Conservation (phyloP, 2,888 invertebrate species). For the Caenorhabditis afra region DNA sequence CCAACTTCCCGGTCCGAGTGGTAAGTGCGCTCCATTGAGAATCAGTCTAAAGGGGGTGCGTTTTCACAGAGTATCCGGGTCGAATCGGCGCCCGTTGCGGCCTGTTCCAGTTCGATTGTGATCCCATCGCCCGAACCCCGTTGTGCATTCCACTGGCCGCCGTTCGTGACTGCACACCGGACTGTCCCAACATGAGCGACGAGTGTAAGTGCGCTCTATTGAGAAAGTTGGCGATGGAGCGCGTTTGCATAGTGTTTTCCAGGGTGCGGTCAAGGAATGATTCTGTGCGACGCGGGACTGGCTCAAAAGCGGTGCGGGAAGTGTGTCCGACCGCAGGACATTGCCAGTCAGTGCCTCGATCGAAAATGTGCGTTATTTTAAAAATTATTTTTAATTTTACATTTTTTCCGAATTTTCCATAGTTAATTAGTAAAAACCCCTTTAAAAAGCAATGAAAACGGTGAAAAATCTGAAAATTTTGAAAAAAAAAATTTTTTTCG, state of each 20-base stretch:
- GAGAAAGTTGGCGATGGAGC: not conserved
- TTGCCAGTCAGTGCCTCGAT: conserved; percentile 64
- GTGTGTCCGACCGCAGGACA: conserved; percentile 66
- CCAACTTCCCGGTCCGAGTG: conserved; percentile 40
- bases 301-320: conserved; percentile 68
- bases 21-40: not conserved
- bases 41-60: not conserved
- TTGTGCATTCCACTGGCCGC: conserved; percentile 68
- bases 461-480: too few species aligned
- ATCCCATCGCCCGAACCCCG: conserved; percentile 56
- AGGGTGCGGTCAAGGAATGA: conserved; percentile 69
- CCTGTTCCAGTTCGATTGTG: conserved; percentile 67
- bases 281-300: conserved; percentile 66
- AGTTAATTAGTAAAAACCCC: too few species aligned
- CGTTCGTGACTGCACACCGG: conserved; percentile 70
- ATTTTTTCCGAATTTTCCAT: too few species aligned
- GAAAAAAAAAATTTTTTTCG: too few species aligned
- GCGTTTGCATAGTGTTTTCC: not conserved
- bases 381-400: too few species aligned
- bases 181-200: conserved; percentile 73
- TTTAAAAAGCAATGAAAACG: too few species aligned
- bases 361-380: conserved; percentile 73
- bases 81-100: conserved; percentile 61
- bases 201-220: conserved; percentile 60
- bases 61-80: conserved; percentile 61